These are phyloP conservation scores for Hepsetus odoe DNA, from an alignment of 2,113 vertebrate species.

Conservation along the genomic window DNA sequence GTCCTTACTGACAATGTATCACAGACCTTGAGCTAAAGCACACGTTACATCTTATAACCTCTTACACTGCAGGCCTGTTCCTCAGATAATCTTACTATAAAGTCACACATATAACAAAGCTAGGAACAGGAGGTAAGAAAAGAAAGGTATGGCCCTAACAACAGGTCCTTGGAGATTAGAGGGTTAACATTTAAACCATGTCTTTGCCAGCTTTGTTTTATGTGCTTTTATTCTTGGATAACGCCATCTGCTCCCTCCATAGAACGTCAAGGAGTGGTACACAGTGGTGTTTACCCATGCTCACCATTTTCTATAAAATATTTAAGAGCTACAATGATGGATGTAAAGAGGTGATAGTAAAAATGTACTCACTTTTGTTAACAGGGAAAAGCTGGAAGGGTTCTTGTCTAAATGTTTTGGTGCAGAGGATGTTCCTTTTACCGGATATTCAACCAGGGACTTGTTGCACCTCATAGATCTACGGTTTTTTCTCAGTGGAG, in stretches of 20 bases:
- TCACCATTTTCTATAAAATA: conserved; percentile 7
- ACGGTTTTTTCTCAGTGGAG: conserved; percentile 73
- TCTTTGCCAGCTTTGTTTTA: background rate
- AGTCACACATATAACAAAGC: background rate
- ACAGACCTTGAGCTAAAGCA: too few species aligned
- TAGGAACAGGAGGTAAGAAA: background rate
- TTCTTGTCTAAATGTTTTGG: conserved; percentile 84
- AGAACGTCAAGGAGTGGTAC: background rate
- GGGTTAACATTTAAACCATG: background rate
- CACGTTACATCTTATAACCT: too few species aligned
- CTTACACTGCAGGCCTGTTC: too few species aligned
- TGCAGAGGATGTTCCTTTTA: conserved; percentile 64
- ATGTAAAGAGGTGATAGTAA: conserved; percentile 5
- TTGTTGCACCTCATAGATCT: conserved; percentile 70
- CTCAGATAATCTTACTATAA: background rate
- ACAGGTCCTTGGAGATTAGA: background rate
- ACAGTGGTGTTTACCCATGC: conserved; percentile 19
- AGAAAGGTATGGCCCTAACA: background rate
- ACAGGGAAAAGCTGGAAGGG: conserved; percentile 73
- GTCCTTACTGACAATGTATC: too few species aligned
- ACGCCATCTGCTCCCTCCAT: conserved; percentile 2
- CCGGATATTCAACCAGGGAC: conserved; percentile 65
- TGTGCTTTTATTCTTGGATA: background rate
- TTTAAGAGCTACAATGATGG: conserved; percentile 16
- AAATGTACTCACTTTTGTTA: conserved; percentile 17